phyloP scores from a whole-genome alignment of 2,888 invertebrate genomes.

The Acleris holmiana region DNA sequence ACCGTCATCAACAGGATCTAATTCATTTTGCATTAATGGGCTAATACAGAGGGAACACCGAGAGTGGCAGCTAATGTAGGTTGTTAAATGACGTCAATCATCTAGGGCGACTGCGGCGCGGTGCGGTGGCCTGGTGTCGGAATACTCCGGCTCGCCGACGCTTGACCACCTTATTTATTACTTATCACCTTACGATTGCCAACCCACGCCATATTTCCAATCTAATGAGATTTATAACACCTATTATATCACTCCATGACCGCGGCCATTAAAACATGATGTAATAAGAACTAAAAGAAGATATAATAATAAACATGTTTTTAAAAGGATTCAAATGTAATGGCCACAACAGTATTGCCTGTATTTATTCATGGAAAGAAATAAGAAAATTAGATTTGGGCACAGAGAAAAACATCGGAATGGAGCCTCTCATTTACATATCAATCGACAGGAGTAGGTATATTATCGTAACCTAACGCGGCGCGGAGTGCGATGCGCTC shows the following conservation, averaged over 20 bases:
- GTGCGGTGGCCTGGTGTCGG: slow-evolving; percentile 61
- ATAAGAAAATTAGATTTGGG: slow-evolving; percentile 58
- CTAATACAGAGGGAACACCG: slow-evolving; percentile 26
- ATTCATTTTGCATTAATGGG: slow-evolving; percentile 35
- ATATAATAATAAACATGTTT: slow-evolving; percentile 21
- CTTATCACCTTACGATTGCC: slow-evolving; percentile 49
- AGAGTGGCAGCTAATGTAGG: slow-evolving; percentile 45
- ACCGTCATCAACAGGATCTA: slow-evolving; percentile 32
- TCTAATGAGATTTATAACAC: slow-evolving; percentile 1
- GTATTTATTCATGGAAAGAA: slow-evolving; percentile 52
- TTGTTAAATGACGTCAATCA: slow-evolving; percentile 58
- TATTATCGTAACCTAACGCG: slow-evolving; percentile 52
- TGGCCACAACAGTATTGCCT: slow-evolving; percentile 27
- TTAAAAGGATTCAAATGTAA: slow-evolving; percentile 28
- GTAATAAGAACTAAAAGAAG: no score
- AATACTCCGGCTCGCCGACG: slow-evolving; percentile 56
- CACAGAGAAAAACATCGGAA: slow-evolving; percentile 60
- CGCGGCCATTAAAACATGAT: not conserved
- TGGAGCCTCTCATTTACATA: slow-evolving; percentile 75
- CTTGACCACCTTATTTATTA: slow-evolving; percentile 60
- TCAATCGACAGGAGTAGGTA: slow-evolving; percentile 72
- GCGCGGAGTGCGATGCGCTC: slow-evolving; percentile 43
- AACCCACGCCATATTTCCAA: slow-evolving; percentile 15
- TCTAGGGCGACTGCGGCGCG: slow-evolving; percentile 71
- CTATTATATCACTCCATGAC: not conserved